Conservation (phyloP, 2,113 vertebrate species). For the Scopus umbretta region DNA sequence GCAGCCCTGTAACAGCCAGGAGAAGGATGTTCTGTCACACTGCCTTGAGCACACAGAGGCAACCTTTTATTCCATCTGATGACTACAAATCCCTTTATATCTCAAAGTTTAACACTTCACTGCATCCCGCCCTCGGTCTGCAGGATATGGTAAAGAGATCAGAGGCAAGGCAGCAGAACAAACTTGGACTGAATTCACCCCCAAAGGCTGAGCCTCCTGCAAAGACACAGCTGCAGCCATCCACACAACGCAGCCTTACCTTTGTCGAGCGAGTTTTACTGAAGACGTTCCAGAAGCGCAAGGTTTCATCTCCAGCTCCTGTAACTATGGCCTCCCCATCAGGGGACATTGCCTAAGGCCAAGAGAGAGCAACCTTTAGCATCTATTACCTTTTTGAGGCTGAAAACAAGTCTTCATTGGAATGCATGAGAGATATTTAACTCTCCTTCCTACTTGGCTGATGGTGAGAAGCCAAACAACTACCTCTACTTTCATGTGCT, state of each 20-base stretch:
- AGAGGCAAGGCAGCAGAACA: not conserved
- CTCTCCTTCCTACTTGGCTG: not conserved
- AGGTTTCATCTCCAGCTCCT: conserved; percentile 93
- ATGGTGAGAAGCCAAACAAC: not conserved
- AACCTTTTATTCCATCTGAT: not conserved
- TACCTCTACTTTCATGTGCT: not conserved
- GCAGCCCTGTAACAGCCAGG: not conserved
- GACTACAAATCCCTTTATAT: not conserved
- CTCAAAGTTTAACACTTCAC: not conserved
- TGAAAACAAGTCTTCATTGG: not conserved
- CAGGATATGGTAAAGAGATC: not conserved
- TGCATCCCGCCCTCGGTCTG: not conserved
- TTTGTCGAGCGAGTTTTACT: conserved; percentile 98
- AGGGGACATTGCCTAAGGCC: conserved; percentile 91
- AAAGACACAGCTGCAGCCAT: not conserved
- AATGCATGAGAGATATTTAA: not conserved
- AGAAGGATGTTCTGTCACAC: not conserved
- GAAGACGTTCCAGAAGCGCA: conserved; percentile 98
- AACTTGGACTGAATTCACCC: rapidly evolving
- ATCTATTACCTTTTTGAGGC: not conserved
- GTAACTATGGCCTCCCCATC: conserved; percentile 99
- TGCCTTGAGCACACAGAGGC: not conserved
- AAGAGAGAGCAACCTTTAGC: not conserved
- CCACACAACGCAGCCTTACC: conserved; percentile 64
- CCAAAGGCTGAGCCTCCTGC: not conserved